Evolutionary conservation across 2,888 invertebrate genomes (phyloP).

Genomic region (Erebia palarica): DNA sequence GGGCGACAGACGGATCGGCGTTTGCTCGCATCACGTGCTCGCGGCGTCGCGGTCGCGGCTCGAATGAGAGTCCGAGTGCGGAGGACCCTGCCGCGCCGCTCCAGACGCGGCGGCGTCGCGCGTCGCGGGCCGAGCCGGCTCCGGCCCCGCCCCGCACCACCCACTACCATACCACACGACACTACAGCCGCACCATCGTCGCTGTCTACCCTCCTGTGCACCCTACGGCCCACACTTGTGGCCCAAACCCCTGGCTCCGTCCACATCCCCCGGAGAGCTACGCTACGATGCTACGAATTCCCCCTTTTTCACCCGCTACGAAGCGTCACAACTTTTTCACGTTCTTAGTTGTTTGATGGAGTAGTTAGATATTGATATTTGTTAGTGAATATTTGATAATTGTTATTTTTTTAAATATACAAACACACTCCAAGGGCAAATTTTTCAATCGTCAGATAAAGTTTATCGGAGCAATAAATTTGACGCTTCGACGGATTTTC

Average conservation of each 20-base stretch:
- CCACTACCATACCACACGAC: constrained; percentile 40
- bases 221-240: constrained; percentile 9
- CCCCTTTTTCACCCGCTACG: constrained; percentile 12
- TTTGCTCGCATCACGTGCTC: constrained; percentile 62
- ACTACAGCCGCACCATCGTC: background rate
- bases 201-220: constrained; percentile 37
- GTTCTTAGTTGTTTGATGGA: background rate
- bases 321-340: background rate
- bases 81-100: constrained; percentile 32
- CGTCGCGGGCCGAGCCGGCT: constrained; percentile 47
- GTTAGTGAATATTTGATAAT: too few relatives aligned
- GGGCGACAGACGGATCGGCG: constrained; percentile 45
- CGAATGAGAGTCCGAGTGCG: constrained; percentile 43
- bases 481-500: too few relatives aligned
- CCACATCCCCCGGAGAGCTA: background rate
- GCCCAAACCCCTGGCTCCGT: background rate
- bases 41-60: constrained; percentile 62
- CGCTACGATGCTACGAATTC: constrained; percentile 2
- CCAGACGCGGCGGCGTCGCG: constrained; percentile 47
- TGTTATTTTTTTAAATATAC: too few relatives aligned
- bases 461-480: too few relatives aligned
- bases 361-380: too few relatives aligned
- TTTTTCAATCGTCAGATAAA: too few relatives aligned
- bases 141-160: constrained; percentile 46
- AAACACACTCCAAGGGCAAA: too few relatives aligned